Base-by-base conservation (phyloP, 2,113 vertebrate genomes). In the Trochalopteron elliotii region DNA sequence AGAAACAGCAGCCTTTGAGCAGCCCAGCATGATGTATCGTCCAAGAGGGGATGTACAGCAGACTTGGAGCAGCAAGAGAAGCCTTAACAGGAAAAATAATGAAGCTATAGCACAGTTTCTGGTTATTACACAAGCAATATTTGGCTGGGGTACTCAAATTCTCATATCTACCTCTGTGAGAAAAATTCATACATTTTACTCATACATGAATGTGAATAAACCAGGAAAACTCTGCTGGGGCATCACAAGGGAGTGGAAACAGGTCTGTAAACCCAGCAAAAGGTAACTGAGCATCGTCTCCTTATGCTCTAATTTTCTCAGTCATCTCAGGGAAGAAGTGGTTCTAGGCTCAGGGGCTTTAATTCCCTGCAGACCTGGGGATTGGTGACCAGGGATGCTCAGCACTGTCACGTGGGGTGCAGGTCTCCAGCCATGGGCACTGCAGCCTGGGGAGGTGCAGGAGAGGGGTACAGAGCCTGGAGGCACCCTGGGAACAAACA, bases 401-500 rank as follows among this genome's bases (percentile, higher is more conserved):
- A 45, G 63, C 6, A 6, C n/a, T 85, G 59, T 16, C 35, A 77
- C 3, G 27, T 53, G 68, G 71, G 27, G 11, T 83, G 35, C 2
- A 2, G 18, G 37, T 84, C 64, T 83, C 49, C 57, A 65, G 22
- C 45, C 2, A 2, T 10, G 14, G 60, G 39, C 44, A 69, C 53
- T 2, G 1, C 30, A 37, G 44, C 4, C 0, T 2, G 5, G 28
- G 27, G 45, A 84, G 37, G 35, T 2, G 3, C 2, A 8, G 55
- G 47, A 64, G 4, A 0, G 5, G 10, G 65, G 4, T 5, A 52
- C 3, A 0, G 39, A 53, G 28, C 20, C 55, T 5, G 2, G 2
- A 52, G 70, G 12, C 4, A 3, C 0, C 2, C 44, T 68, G 61
- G 33, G 22, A 75, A n/a, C 31, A 79, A n/a, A 14, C 37, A n/a